Evolutionary conservation across 2,797 vertebrate species (phyloP).

Genomic region (Channa striata): DNA sequence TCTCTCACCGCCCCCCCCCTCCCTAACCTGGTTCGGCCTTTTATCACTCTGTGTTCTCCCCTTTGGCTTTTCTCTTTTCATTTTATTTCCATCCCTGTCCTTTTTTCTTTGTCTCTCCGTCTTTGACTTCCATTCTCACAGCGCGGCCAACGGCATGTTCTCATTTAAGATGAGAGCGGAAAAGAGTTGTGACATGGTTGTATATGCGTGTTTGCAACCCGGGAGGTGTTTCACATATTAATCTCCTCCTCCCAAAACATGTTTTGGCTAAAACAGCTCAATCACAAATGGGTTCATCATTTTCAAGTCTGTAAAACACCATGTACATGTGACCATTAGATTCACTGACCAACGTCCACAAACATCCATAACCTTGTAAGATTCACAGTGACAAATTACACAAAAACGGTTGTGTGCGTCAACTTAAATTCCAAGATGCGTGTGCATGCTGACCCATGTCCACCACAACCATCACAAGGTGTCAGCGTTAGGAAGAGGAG

Average conservation of each 20-base stretch:
- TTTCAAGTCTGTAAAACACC: conserved; percentile 10
- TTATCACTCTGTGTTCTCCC: conserved; percentile 71
- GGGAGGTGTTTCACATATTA: conserved; percentile 16
- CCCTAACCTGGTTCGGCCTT: conserved; percentile 57
- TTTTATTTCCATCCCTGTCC: conserved; percentile 63
- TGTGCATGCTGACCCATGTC: too few species aligned
- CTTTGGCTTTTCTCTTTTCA: conserved; percentile 69
- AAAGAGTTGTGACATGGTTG: conserved; percentile 74
- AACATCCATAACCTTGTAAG: conserved; percentile 23
- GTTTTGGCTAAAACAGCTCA: conserved; percentile 23
- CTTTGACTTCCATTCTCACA: conserved; percentile 68
- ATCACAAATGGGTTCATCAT: conserved; percentile 4
- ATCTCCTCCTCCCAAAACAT: conserved; percentile 21
- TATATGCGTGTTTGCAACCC: conserved; percentile 33
- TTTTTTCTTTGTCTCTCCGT: conserved; percentile 45
- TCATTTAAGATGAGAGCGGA: conserved; percentile 71
- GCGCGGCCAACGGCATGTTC: conserved; percentile 75
- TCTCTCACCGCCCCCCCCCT: neutral
- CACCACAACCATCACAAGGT: too few species aligned
- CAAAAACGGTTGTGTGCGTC: conserved; percentile 6
- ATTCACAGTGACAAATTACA: neutral
- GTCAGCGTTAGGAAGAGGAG: too few species aligned
- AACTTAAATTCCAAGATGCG: conserved; percentile 44
- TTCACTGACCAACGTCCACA: conserved; percentile 22
- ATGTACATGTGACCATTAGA: neutral